Evolutionary conservation across 2,797 vertebrate species (phyloP), one percentile per base, ranked within the genome.

Genomic region (Clarias laeviceps): DNA sequence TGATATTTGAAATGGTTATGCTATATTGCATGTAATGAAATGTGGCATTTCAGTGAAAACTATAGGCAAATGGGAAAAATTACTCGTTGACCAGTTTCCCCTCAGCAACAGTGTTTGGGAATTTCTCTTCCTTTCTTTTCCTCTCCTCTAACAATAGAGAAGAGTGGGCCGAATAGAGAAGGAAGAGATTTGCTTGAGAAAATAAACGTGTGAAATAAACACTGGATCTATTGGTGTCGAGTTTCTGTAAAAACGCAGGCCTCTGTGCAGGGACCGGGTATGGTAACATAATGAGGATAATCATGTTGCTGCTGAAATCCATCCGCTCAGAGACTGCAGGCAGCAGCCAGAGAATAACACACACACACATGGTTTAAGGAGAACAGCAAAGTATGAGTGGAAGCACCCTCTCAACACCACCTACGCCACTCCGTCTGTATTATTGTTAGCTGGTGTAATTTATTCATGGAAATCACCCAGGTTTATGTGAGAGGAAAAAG

Each of bases 161-260:
- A 34, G 84, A 86, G 88, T 80, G 69, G 87, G 84, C 83, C 84
- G 69, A 87, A 87, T 66, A 83, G 90, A 92, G 88, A 93, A 94
- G 95, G 92, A 93, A 91, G 90, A 83, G 83, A 91, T 83, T 91
- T 27, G 74, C 90, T 92, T 91, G 89, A 91, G 87, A 93, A 94
- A 95, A 95, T 91, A 94, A 94, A 92, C 88, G 87, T 90, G 90
- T 84, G 92, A 93, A 93, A 93, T 90, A 91, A 93, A 93, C 88
- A 92, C 90, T 85, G 65, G 73, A 89, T 57, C 73, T 37, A 77
- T 65, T 62, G 72, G 84, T 87, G 66, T 94, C 87, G 8, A 83
- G 91, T 94, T 94, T 91, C 91, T 81, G 89, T 90, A 91, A 93
- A 88, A 90, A 91, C 84, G 89, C 87, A 81, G 69, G 87, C 85